Percentiles rank a stretch among this genome's conserved stretches.
Conservation (phyloP, 1,140 invertebrate species). For the Penaeus vannamei region DNA sequence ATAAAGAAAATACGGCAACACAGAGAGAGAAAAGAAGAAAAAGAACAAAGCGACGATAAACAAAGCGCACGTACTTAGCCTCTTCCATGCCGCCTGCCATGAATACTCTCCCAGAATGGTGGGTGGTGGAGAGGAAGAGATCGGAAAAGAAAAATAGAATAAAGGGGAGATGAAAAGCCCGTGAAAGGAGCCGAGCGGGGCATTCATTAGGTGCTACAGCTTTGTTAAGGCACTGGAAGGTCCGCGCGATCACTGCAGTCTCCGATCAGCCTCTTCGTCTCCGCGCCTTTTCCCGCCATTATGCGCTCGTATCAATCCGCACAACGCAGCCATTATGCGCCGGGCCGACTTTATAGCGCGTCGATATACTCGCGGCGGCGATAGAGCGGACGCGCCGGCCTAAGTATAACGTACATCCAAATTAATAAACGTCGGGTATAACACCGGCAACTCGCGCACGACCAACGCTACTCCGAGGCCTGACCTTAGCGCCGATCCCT, state of each 20-base stretch:
- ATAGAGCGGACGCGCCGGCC: neutral
- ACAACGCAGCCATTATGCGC: neutral
- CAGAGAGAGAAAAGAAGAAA: neutral
- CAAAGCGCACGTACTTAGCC: too few species aligned
- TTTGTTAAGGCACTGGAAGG: too few species aligned
- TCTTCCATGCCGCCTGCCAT: neutral
- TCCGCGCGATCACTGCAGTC: neutral
- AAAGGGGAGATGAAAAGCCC: too few species aligned
- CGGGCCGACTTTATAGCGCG: neutral
- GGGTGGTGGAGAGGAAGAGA: too few species aligned
- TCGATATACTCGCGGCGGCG: neutral
- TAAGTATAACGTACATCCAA: neutral
- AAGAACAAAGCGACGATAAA: too few species aligned
- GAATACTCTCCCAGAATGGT: neutral
- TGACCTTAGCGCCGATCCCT: too few species aligned
- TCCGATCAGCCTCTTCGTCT: neutral
- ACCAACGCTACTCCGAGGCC: neutral
- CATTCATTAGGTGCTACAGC: too few species aligned
- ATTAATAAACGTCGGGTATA: slow-evolving; percentile 20
- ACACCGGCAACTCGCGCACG: slow-evolving; percentile 6
- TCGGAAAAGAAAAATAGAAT: too few species aligned
- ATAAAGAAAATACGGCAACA: neutral
- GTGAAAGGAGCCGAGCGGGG: too few species aligned
- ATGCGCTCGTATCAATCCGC: neutral
- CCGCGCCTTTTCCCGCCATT: neutral